Base-by-base conservation (phyloP, 2,888 invertebrate genomes). In the Nectonema munidae region DNA sequence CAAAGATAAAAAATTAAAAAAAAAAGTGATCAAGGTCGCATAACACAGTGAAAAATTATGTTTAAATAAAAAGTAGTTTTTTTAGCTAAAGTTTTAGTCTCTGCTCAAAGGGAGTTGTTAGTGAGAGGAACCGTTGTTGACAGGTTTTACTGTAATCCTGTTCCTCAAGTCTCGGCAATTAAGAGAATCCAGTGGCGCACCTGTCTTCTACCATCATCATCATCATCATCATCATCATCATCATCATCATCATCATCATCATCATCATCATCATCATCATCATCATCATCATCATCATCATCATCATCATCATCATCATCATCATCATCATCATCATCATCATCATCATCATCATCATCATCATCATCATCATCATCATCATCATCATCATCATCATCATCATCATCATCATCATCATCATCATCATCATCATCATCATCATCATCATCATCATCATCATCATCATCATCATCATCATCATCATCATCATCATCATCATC, bases 241-340 rank as follows among this genome's bases (percentile, higher is more conserved):
- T 32, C 32, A 11, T 14, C 14, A 9, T 32, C 32, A 11, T 32
- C 14, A 11, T 32, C n/a, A 9, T 14, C 14, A 9, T 32, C 32
- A 9, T 32, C 32, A 11, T 32, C 14, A 11, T 32, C 32, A 11
- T 14, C 14, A 9, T 32, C 32, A 11, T 14, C n/a, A 9, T 32
- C 32, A 11, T 14, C 14, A 11, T 32, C 14, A 11, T n/a, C 32
- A 9, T 14, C 32, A 9, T 32, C 32, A 11, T 32, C 32, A 9
- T 32, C 32, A 9, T 32, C 32, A 9, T 32, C 32, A 9, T 32
- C 32, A 9, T 32, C 32, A 11, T 32, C 32, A 9, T 11, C 32
- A 9, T 32, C 32, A 9, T 14, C 32, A 9, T 32, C 32, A 9
- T 32, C 32, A 9, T 32, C 14, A 9, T 32, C 32, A 11, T 32